These are phyloP conservation scores for Archips crataeganus DNA, from an alignment of 2,888 invertebrate species.

Conservation along the genomic window DNA sequence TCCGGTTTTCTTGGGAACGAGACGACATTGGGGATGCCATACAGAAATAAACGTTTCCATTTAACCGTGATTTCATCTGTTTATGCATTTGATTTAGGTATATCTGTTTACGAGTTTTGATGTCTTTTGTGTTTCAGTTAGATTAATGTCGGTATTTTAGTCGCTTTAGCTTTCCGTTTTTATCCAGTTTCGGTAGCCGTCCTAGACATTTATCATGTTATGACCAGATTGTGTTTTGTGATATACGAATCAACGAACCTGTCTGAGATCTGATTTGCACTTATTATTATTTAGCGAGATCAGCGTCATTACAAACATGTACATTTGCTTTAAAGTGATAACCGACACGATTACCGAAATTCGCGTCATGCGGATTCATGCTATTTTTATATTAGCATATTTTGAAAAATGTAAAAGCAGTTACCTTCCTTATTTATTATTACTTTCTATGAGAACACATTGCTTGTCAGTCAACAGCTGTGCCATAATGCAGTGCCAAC, in stretches of 20 bases:
- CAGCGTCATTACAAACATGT: neutral
- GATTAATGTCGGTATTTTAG: neutral
- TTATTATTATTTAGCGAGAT: neutral
- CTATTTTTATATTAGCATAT: neutral
- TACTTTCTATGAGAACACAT: conserved; percentile 45
- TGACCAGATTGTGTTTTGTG: neutral
- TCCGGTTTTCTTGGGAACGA: conserved; percentile 63
- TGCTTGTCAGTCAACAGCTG: conserved; percentile 55
- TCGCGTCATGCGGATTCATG: neutral
- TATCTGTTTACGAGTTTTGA: neutral
- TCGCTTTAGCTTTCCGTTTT: too few species aligned
- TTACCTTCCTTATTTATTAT: neutral
- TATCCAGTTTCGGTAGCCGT: neutral
- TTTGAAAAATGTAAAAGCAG: neutral
- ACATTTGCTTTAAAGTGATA: neutral
- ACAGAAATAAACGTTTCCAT: conserved; percentile 56
- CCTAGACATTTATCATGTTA: neutral
- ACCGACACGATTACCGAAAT: neutral
- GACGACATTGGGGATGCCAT: conserved; percentile 52
- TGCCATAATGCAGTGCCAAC: conserved; percentile 71
- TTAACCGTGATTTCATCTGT: conserved; percentile 57
- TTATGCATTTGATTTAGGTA: conserved; percentile 42
- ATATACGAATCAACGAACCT: neutral
- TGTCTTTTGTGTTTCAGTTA: neutral
- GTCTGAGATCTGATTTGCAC: conserved; percentile 3